Base-by-base conservation (phyloP, 2,113 vertebrate species). In the Lanius collurio region DNA sequence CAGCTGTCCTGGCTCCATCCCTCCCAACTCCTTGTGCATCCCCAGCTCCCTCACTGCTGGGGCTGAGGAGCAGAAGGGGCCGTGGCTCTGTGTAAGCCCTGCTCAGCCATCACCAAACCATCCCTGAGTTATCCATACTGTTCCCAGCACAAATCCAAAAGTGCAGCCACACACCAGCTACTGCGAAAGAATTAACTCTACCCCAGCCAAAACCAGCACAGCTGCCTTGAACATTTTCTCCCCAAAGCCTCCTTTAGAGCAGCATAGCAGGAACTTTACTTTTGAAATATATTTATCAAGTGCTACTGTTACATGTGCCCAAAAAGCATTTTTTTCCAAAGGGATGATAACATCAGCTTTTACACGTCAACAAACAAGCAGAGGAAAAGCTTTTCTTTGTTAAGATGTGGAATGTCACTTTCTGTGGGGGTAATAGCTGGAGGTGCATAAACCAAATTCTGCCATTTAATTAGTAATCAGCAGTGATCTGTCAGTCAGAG, bases 381-480 rank as follows among this genome's bases (percentile, higher is more conserved):
- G 69, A 90, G 77, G 65, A 55, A 95, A 90, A 77, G 62, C 26
- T 79, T 89, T 70, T 77, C 70, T 79, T 53, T 81, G 22, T 62
- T 62, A 53, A 70, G 49, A 83, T 64, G 49, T 7, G 24, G 75
- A 93, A 39, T 52, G 39, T 81, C 79, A 63, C 49, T 86, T 94
- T 93, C 86, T 19, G 10, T 9, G 39, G 41, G 46, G n/a, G n/a
- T 65, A 85, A 26, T 59, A 97, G 67, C 83, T 73, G 37, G 62
- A 95, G 82, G 78, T 85, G 59, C 88, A 59, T 49, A 89, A 92
- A 83, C 63, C 9, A 15, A 86, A 85, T 93, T 79, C 89, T 75
- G 60, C 79, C 90, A 62, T 95, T 98, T 96, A 97, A 97, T 95
- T 95, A 96, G 78, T 75, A 87, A 95, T 95, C 96, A 95, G 83